A percentile compares a stretch with the other conserved stretches of the same genome.
Conservation (phyloP, 2,797 vertebrate genomes). For the Labroides dimidiatus region DNA sequence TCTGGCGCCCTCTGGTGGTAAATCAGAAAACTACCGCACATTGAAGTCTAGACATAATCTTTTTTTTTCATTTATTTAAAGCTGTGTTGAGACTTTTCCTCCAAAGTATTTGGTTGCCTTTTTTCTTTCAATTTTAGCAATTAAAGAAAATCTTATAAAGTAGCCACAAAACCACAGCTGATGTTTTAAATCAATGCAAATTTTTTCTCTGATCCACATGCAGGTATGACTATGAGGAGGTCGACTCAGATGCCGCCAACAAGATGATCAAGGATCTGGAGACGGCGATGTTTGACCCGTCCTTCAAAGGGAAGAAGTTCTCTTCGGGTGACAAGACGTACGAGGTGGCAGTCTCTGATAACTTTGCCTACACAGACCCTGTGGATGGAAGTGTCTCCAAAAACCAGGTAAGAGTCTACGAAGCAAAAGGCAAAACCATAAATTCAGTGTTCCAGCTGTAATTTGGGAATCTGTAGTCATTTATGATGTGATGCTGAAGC, state of each 20-base stretch:
- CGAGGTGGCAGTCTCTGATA: conserved; percentile 92
- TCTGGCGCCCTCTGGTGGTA: conserved; percentile 55
- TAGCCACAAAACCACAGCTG: neutral
- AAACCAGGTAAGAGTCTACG: conserved; percentile 89
- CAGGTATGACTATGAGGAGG: conserved; percentile 98
- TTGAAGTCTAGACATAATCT: no score
- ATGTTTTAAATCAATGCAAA: neutral
- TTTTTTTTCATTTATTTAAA: no score
- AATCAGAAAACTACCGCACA: conserved; percentile 32
- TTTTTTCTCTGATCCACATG: neutral
- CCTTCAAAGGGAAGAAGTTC: conserved; percentile 92
- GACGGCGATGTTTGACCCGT: conserved; percentile 88
- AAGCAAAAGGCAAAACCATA: neutral
- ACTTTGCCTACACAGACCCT: conserved; percentile 95
- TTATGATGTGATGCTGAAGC: no score
- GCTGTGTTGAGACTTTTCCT: no score
- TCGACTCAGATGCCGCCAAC: conserved; percentile 92
- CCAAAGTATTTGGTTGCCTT: no score
- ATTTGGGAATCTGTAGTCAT: neutral
- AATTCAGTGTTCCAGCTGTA: neutral
- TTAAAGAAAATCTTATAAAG: no score
- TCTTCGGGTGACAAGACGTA: conserved; percentile 92
- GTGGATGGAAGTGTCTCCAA: conserved; percentile 95
- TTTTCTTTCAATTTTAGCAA: no score
- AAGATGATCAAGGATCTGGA: conserved; percentile 97